Conservation (phyloP, 2,888 invertebrate genomes). For the Panzeria rudis region DNA sequence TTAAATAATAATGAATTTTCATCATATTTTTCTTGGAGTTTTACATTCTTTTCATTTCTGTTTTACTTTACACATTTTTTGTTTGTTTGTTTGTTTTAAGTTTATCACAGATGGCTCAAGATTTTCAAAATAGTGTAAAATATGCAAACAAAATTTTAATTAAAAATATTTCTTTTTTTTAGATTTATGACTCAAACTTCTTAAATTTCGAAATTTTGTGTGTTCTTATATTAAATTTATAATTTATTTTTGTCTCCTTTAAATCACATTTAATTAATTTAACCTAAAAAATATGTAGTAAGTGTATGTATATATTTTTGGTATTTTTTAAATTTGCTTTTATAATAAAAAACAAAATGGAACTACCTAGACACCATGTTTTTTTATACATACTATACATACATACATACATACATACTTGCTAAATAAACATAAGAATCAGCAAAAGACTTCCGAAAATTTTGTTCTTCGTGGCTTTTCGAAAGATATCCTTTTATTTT, state of each 20-base stretch:
- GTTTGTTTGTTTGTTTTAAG: conserved; percentile 54
- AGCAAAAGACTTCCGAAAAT: neutral
- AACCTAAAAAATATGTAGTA: conserved; percentile 55
- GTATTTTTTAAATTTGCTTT: conserved; percentile 8
- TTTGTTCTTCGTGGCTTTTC: neutral
- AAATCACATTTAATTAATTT: conserved; percentile 71
- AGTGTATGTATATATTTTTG: neutral
- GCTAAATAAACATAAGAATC: neutral
- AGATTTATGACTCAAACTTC: conserved; percentile 14
- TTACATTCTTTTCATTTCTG: conserved; percentile 57
- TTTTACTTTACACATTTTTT: conserved; percentile 60
- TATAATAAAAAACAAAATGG: conserved; percentile 11
- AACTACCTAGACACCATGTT: neutral
- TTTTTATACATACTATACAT: neutral
- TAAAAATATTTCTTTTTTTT: conserved; percentile 33
- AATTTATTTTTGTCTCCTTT: conserved; percentile 41
- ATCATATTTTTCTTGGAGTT: conserved; percentile 37
- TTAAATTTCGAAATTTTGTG: conserved; percentile 31
- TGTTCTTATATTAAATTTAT: conserved; percentile 29
- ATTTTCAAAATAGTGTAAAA: conserved; percentile 68
- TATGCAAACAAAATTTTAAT: conserved; percentile 63
- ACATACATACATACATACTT: neutral
- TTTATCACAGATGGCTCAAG: conserved; percentile 72
- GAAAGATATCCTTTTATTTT: neutral
- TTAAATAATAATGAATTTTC: conserved; percentile 35